phyloP scores from a whole-genome alignment of 2,888 invertebrate species.

The Baccha elongata region DNA sequence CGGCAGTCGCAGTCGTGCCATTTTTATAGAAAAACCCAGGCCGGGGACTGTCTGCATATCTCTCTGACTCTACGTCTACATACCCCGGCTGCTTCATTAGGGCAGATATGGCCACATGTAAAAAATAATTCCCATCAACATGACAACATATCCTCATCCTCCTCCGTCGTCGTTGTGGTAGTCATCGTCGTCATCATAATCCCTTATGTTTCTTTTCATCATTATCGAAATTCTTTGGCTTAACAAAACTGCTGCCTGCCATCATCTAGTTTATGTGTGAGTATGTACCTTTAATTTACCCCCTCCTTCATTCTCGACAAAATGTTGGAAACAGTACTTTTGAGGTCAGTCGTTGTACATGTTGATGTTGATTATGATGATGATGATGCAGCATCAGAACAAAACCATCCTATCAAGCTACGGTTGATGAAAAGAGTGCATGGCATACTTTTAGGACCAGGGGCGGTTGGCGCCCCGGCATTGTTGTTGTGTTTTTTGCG shows the following conservation, averaged over 20 bases:
- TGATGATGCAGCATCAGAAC: conserved; percentile 23
- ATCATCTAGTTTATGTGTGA: conserved; percentile 14
- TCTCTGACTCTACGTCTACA: conserved; percentile 15
- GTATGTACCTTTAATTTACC: background rate
- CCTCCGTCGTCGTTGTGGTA: background rate
- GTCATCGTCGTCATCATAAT: conserved; percentile 37
- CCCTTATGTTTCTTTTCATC: conserved; percentile 45
- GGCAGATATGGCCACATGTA: conserved; percentile 63
- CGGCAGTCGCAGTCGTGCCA: conserved; percentile 40
- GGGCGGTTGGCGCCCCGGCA: conserved; percentile 46
- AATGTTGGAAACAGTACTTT: conserved; percentile 2
- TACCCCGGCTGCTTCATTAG: conserved; percentile 39
- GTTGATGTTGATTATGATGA: conserved; percentile 11
- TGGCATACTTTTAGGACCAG: conserved; percentile 27
- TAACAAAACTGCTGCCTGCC: conserved; percentile 4
- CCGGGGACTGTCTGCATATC: conserved; percentile 45
- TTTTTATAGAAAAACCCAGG: conserved; percentile 15
- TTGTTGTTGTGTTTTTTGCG: conserved; percentile 20
- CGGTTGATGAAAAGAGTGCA: background rate
- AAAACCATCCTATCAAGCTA: conserved; percentile 22
- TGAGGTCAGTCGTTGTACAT: conserved; percentile 24
- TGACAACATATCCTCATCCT: conserved; percentile 8
- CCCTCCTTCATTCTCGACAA: background rate
- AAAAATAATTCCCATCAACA: conserved; percentile 22
- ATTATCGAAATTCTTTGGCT: conserved; percentile 68